Conservation (phyloP, 2,113 vertebrate species). For the Dasypus novemcinctus region DNA sequence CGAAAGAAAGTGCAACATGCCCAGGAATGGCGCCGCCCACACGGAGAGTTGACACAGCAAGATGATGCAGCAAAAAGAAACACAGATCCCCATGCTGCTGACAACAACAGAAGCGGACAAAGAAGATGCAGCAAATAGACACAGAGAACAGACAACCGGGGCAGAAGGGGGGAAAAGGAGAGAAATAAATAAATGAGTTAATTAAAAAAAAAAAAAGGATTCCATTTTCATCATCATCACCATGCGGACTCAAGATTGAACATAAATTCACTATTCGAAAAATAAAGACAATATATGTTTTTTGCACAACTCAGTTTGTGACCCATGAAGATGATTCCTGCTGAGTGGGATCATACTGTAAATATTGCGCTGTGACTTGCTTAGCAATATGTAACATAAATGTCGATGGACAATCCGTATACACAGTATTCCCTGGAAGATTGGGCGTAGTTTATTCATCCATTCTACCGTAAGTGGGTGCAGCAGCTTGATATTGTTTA, state of each 20-base stretch:
- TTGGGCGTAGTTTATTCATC: not conserved
- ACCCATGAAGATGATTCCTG: not conserved
- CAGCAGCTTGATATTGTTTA: too few species aligned
- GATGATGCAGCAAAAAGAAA: too few species aligned
- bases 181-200: too few species aligned
- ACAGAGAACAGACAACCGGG: too few species aligned
- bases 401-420: not conserved
- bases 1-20: too few species aligned
- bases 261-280: not conserved
- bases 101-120: too few species aligned
- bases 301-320: not conserved
- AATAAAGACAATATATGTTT: not conserved
- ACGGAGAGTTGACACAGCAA: too few species aligned
- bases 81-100: too few species aligned
- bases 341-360: not conserved
- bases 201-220: too few species aligned
- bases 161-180: too few species aligned
- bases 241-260: not conserved
- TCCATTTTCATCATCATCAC: not conserved
- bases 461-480: not conserved
- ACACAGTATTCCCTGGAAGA: not conserved
- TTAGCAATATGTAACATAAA: not conserved
- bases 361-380: not conserved
- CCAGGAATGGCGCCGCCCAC: too few species aligned
- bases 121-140: too few species aligned